Evolutionary conservation across 1,140 invertebrate genomes (phyloP), one percentile per base, ranked within the genome.

Genomic region (Ceratina japonica): DNA sequence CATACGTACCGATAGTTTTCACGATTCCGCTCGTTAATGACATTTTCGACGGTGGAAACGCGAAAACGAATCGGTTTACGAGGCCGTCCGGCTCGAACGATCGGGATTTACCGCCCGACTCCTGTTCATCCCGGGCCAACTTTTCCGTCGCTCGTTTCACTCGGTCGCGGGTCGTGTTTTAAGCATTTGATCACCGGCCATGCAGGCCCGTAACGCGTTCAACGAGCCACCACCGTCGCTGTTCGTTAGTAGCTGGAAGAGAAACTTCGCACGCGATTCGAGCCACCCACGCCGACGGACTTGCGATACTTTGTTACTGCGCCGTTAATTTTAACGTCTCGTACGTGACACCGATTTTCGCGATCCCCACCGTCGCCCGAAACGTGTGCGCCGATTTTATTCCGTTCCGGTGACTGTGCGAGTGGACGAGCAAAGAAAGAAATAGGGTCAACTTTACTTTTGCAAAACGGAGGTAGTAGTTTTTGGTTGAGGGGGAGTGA

Each of bases 281-380:
- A 64, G 63, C 27, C 59, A 66, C 44, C 71, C 75, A 54, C 69
- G 69, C 31, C 76, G 79, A 85, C 58, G 24, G 75, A 83, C 85
- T 84, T 87, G 84, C 88, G 87, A 89, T 91, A 91, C 90, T 91
- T 91, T 90, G 90, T 92, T 90, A 92, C 89, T 81, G 68, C 83
- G 87, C 86, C 89, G 91, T 92, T 92, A 92, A 92, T 92, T 92
- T 92, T 92, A 92, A 92, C 89, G 89, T 73, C 61, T 69, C 64
- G 81, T 91, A 92, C 91, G 92, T 91, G 91, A 81, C 84, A 82
- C 82, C 86, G 90, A 89, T 92, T 91, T 72, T 90, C 87, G 88
- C 87, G 81, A 16, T 16, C 3, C 0, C 16, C 87, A 88, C 88
- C 89, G 88, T 76, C 10, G n/a, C 16, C 68, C 18, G 12, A 20